These are phyloP conservation scores for Piscicola geometra DNA, from an alignment of 2,888 invertebrate genomes.

Conservation along the genomic window DNA sequence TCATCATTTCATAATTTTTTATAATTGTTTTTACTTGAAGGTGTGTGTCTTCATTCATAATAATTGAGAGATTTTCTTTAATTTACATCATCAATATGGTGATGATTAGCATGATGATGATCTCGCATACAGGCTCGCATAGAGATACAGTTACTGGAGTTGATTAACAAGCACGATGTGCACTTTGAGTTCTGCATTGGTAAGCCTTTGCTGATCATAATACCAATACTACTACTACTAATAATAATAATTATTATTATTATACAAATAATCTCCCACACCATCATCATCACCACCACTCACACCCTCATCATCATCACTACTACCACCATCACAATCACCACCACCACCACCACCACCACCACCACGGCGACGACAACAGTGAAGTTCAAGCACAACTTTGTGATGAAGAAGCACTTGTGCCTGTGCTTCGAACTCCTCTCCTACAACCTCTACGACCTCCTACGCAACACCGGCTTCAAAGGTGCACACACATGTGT, in stretches of 20 bases:
- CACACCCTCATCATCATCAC: background rate
- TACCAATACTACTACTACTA: too few relatives aligned
- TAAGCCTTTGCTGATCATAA: too few relatives aligned
- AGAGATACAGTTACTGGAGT: conserved; percentile 97
- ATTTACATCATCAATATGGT: too few relatives aligned
- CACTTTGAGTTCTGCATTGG: conserved; percentile 97
- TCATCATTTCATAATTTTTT: background rate
- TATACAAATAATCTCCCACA: too few relatives aligned
- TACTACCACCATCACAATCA: too few relatives aligned
- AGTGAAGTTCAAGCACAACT: conserved; percentile 94
- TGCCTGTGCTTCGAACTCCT: conserved; percentile 99
- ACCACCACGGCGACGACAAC: background rate
- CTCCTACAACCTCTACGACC: conserved; percentile 97
- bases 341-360: too few relatives aligned
- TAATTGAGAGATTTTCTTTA: too few relatives aligned
- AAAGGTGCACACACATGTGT: conserved; percentile 55
- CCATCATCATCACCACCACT: conserved; percentile 8
- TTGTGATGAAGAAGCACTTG: conserved; percentile 96
- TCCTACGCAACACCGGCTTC: conserved; percentile 98
- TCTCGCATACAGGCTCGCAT: conserved; percentile 82
- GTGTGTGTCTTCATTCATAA: too few relatives aligned
- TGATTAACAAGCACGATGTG: conserved; percentile 98
- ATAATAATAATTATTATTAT: too few relatives aligned
- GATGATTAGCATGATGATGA: too few relatives aligned
- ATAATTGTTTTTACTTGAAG: background rate